Evolutionary conservation across 2,888 invertebrate genomes (phyloP), one percentile per base, ranked within the genome.

Genomic region (Suillia variegata): DNA sequence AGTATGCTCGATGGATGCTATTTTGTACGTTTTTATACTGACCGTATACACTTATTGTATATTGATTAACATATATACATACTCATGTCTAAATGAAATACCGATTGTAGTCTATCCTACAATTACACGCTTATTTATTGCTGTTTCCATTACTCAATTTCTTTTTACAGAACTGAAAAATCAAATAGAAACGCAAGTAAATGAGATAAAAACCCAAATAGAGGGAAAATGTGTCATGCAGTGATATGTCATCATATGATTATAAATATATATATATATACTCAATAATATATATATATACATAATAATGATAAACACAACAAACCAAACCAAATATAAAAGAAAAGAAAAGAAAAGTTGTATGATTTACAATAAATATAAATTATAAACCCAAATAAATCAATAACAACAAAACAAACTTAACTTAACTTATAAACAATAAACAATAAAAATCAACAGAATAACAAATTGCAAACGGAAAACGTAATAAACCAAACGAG

Each of bases 151-250:
- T 74, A 80, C 80, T 80, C 80, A 80, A 80, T 80, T 80, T 78
- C 78, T 81, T 78, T 80, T 91, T 92, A 75, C 92, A 96, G 96
- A 95, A 87, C 86, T 96, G 88, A 96, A 95, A 89, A 95, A 96
- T 87, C 92, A 94, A 86, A 91, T 96, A 88, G 95, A 96, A 87
- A 92, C 94, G 84, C 95, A 95, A 89, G 94, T 96, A 86, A 95
- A 91, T 85, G 95, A 96, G 88, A 87, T 96, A 85, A 96, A 95
- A 87, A 90, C 94, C 83, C 93, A 94, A 87, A 92, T 96, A 85
- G 96, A 96, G 88, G 94, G 93, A 87, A 94, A 93, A 87, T 94
- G 94, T 87, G 93, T 91, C 85, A 90, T 94, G 88, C 94, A 94
- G 93, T 94, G 93, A 94, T 82, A 82, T 82, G 82, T 86, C 83